These are phyloP conservation scores for Sebastes fasciatus DNA, from an alignment of 2,113 vertebrate genomes.

Conservation along the genomic window DNA sequence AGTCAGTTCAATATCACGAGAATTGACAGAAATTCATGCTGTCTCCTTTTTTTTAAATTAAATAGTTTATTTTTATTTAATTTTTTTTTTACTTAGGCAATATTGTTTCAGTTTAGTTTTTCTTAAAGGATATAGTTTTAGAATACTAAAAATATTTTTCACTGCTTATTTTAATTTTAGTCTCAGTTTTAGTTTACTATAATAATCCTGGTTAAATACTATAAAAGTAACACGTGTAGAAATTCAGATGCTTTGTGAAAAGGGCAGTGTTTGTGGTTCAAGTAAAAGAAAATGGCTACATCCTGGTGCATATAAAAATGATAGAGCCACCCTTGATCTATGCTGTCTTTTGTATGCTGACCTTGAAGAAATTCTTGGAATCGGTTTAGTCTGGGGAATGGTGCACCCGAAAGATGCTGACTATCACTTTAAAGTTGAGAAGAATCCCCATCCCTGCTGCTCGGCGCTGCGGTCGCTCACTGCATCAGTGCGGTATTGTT, in stretches of 20 bases:
- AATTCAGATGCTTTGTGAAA: background rate
- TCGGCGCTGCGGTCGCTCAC: background rate
- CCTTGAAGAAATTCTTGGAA: constrained; percentile 46
- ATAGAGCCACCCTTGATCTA: constrained; percentile 9
- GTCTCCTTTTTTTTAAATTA: no score
- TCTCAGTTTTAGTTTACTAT: no score
- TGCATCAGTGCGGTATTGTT: constrained; percentile 22
- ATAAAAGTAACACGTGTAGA: constrained; percentile 3
- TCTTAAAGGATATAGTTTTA: no score
- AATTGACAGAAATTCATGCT: no score
- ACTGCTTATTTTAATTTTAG: no score
- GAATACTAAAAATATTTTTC: no score
- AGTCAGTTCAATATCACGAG: no score
- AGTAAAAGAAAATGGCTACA: background rate
- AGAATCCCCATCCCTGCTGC: constrained; percentile 15
- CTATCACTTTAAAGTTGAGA: constrained; percentile 39
- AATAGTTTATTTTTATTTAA: no score
- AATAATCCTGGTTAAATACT: no score
- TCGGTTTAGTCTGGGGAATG: constrained; percentile 26
- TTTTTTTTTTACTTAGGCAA: no score
- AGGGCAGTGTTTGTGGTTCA: background rate
- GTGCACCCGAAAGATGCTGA: constrained; percentile 45
- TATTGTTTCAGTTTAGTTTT: no score
- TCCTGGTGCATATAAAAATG: background rate
- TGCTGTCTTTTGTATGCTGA: constrained; percentile 29